Conservation (phyloP, 2,888 invertebrate genomes). For the Agriotes lineatus region DNA sequence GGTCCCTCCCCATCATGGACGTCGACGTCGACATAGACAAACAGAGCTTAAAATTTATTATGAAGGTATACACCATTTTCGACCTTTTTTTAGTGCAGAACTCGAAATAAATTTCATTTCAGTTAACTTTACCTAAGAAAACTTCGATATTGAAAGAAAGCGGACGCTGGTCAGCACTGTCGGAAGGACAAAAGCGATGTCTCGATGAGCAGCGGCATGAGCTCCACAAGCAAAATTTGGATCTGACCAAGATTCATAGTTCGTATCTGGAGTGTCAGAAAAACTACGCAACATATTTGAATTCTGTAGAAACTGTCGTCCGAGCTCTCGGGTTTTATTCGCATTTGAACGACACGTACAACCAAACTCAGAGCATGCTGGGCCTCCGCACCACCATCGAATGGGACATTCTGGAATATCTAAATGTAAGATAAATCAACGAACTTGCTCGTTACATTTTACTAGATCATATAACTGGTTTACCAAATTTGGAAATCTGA, state of each 20-base stretch:
- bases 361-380: slow-evolving; percentile 35
- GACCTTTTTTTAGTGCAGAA: background rate
- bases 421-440: slow-evolving; percentile 41
- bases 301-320: slow-evolving; percentile 48
- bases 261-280: slow-evolving; percentile 47
- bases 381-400: slow-evolving; percentile 47
- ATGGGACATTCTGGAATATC: slow-evolving; percentile 49
- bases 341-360: slow-evolving; percentile 4
- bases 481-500: too few species aligned
- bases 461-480: too few species aligned
- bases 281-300: slow-evolving; percentile 47
- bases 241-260: slow-evolving; percentile 48
- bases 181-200: slow-evolving; percentile 49
- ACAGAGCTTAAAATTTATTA: slow-evolving; percentile 45
- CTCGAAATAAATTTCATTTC: slow-evolving; percentile 32
- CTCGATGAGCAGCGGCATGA: slow-evolving; percentile 42
- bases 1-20: slow-evolving; percentile 52
- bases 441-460: too few species aligned
- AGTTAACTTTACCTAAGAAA: slow-evolving; percentile 50
- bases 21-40: slow-evolving; percentile 51
- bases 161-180: slow-evolving; percentile 49
- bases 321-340: slow-evolving; percentile 46
- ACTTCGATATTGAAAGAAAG: slow-evolving; percentile 40
- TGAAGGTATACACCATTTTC: slow-evolving; percentile 45
- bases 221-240: slow-evolving; percentile 39